Evolutionary conservation across 2,888 invertebrate genomes (phyloP), one percentile per base, ranked within the genome.

Genomic region (Macaria liturata): DNA sequence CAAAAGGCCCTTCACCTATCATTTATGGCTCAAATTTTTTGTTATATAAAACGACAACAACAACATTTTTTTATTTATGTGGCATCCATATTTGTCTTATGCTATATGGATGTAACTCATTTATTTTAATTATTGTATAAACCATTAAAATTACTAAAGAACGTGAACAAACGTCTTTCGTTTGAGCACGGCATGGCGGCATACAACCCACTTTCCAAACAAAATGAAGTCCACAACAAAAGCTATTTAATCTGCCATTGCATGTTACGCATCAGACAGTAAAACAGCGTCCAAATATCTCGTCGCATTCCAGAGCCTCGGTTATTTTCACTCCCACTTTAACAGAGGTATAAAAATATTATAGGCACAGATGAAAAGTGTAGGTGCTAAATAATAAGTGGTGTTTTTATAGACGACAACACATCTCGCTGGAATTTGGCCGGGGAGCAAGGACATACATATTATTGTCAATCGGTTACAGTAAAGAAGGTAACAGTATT

Each of bases 361-460:
- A 62, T 67, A 50, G 57, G 53, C 58, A 59, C 54, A 53, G 59
- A 59, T 64, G 65, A 71, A 59, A 72, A 68, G 71, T 69, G 72
- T 77, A 78, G 74, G 75, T 71, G 76, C 71, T 73, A 67, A 70
- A 72, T 75, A 80, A 75, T 78, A 76, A 71, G 70, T 69, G 64
- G 54, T 66, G 56, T 62, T 72, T 72, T 74, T 75, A 70, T 63
- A 64, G 69, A 54, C n/a, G 68, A 71, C 77, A 75, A 54, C 80
- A 65, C 81, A 84, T 74, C 67, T 65, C 62, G 53, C 59, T 70
- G 78, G 84, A 77, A 85, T 84, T 86, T 84, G 86, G 88, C 86
- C 81, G 65, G 67, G 60, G 61, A 59, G 71, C 86, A 79, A 86
- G 84, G 84, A 76, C 84, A 67, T 64, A 70, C 72, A 70, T 67